Base-by-base conservation (phyloP, 2,888 invertebrate genomes). In the Machimus atricapillus region DNA sequence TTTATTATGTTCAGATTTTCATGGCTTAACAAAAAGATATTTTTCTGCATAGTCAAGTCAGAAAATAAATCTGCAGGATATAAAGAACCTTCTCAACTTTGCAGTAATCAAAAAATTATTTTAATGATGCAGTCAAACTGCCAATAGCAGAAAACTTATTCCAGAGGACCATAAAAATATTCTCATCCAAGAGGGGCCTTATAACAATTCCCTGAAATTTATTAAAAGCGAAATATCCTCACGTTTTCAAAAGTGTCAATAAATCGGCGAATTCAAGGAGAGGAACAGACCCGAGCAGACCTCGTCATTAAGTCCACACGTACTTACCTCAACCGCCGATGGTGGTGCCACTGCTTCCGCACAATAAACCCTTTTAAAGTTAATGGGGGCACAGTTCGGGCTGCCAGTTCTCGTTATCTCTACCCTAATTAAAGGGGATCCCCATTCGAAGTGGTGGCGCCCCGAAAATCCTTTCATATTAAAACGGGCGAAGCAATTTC, bases 341-440 rank as follows among this genome's bases (percentile, higher is more conserved):
- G 40, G 34, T 37, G 31, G 19, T 40, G 76, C 37, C 40, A 76
- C 23, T 78, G 78, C 19, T 40, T 78, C 58, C 58, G 34, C 37
- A 37, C 27, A 82, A 82, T 82, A 34, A 82, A 66, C 66, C 82
- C 82, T 82, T 82, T 82, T 37, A 37, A 66, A 82, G 58, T 58
- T 82, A 82, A 82, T 82, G 82, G 66, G 66, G 23, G 66, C 66
- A 66, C 12, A 31, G 19, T 27, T 66, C 37, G 58, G 34, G 58
- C 82, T 82, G 82, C 82, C 82, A 82, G 58, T 58, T 82, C 27
- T 82, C 66, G 37, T 82, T 82, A 82, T 82, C 82, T 82, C 19
- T 19, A 23, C 58, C 82, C 82, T 82, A 82, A 82, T 82, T 82
- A 82, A 82, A 66, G 8, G 82, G 31, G 23, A 82, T 19, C 37